Evolutionary conservation across 2,888 invertebrate species (phyloP), one percentile per base, ranked within the genome.

Genomic region (Chrysodeixis includens): DNA sequence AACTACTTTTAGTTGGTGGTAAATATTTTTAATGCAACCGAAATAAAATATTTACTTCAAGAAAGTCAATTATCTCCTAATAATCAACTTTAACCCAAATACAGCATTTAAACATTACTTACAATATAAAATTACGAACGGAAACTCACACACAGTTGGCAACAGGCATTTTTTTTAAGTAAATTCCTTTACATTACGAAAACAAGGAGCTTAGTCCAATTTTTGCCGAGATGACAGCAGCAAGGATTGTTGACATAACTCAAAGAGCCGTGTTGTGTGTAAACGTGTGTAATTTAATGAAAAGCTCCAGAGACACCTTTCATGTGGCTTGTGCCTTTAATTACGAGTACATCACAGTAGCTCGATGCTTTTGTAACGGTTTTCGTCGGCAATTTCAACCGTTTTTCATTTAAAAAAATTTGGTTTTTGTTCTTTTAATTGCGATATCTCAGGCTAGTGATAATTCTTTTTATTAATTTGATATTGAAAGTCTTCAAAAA

Each of bases 251-350:
- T 56, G 62, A 57, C 63, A 62, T 74, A 56, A 51, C 65, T 66
- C 71, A 77, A 74, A 68, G 61, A 54, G 54, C 30, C 55, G 56
- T 35, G 60, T 54, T 44, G 56, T 54, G 62, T 67, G 71, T 69
- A 56, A 66, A 70, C 49, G 54, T 53, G 35, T 22, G 52, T 77
- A 80, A 77, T 73, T 69, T 75, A 68, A 69, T 73, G 64, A 71
- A 72, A 54, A 32, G 59, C 63, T 54, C 49, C 20, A 44, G 49
- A 60, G 46, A 73, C 69, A 69, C 64, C 68, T 73, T 75, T 78
- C 51, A 75, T 76, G 80, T 69, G 82, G 82, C 77, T 61, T 51
- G 60, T 55, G 57, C 44, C 59, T 71, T 74, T 71, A 66, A 76
- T 76, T 58, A 71, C n/a, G n/a, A n/a, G n/a, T n/a, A n/a, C 20